Percentiles rank a stretch among this genome's conserved stretches.
phyloP scores from a whole-genome alignment of 2,888 invertebrate genomes.

The Ecliptopera silaceata region DNA sequence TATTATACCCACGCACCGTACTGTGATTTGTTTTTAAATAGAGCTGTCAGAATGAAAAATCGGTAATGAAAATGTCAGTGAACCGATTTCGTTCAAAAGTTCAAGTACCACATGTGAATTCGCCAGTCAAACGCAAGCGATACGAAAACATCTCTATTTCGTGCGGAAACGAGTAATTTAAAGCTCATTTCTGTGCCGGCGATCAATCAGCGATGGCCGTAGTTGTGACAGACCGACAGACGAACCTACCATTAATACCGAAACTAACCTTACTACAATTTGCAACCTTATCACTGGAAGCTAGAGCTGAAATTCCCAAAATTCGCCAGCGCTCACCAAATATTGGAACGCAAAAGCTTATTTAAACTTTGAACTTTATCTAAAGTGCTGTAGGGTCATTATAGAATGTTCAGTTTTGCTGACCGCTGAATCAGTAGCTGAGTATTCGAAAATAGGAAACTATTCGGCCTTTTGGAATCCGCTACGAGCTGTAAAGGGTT shows the following conservation, averaged over 20 bases:
- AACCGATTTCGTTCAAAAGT: conserved; percentile 18
- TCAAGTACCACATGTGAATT: conserved; percentile 26
- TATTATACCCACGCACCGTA: no score
- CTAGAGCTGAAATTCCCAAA: conserved; percentile 28
- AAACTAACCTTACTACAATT: conserved; percentile 4
- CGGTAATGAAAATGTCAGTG: not conserved
- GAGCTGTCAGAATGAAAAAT: not conserved
- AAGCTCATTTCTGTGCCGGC: conserved; percentile 52
- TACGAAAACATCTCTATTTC: conserved; percentile 47
- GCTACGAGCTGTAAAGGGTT: conserved; percentile 27
- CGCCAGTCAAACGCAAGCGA: conserved; percentile 25
- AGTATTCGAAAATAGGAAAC: conserved; percentile 40
- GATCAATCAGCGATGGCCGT: conserved; percentile 52
- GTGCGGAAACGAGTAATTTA: conserved; percentile 54
- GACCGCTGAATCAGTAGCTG: conserved; percentile 19
- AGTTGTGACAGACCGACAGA: conserved; percentile 37
- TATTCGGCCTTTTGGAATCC: conserved; percentile 28
- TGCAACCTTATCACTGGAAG: conserved; percentile 13
- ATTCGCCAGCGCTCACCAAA: not conserved
- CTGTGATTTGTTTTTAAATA: not conserved
- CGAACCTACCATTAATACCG: conserved; percentile 14
- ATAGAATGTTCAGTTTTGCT: conserved; percentile 15
- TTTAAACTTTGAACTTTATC: conserved; percentile 8
- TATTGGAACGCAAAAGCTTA: conserved; percentile 1
- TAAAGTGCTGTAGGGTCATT: not conserved